Evolutionary conservation across 2,888 invertebrate species (phyloP), one percentile per base, ranked within the genome.

Genomic region (Clistopyga incitator): DNA sequence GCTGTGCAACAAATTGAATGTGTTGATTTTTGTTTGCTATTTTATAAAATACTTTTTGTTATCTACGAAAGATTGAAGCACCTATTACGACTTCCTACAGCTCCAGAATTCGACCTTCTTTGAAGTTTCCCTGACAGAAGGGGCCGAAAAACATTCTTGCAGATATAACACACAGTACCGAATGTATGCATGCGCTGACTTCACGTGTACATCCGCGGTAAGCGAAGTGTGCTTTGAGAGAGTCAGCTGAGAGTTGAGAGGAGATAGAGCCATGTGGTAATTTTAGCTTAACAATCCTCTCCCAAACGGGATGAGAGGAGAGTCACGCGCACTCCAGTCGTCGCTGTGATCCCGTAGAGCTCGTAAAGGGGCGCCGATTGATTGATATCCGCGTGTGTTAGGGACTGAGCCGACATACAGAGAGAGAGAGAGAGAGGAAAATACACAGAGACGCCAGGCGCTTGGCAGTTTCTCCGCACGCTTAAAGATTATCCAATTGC

Each of bases 241-340:
- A 83, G 78, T 80, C 67, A 42, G 74, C 42, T 64, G 61, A 75
- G 59, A 50, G 75, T 54, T 29, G 67, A 81, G 80, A 82, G 23
- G 77, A 81, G 83, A 87, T 89, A 81, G 83, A 87, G 89, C 91
- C 90, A 90, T 89, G 89, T 90, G 89, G 90, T 88, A 88, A 89
- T 90, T 90, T 91, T 89, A 90, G 88, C 87, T 88, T 89, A 90
- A 91, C 91, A 90, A 91, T 91, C 90, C 89, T 82, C 84, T 88
- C 87, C 88, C 85, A 88, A 81, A 72, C 61, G 72, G 75, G 52
- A 67, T 45, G 77, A 59, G 65, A 70, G 64, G 78, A 56, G 56
- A 70, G 50, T 59, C 52, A 88, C 87, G 83, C 86, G 87, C 80
- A 45, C 64, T 42, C 68, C 74, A 50, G 68, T 81, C 71, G 54